phyloP scores from a whole-genome alignment of 2,113 vertebrate species.

The Alaudala cheleensis region DNA sequence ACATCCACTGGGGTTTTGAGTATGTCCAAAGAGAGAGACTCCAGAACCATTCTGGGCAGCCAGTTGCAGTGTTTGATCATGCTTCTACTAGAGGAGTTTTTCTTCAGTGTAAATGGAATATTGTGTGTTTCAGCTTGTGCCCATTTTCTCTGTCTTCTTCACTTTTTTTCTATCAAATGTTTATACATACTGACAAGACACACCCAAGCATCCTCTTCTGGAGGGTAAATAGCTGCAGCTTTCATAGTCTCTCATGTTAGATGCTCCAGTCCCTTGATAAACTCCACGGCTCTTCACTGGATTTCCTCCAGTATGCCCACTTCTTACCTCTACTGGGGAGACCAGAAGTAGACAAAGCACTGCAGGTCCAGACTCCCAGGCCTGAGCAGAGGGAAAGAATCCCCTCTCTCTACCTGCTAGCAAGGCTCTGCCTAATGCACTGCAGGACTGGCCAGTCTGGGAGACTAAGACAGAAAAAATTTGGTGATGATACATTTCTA shows the following conservation, averaged over 20 bases:
- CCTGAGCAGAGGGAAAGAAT: background rate
- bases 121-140: background rate
- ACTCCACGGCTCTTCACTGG: background rate
- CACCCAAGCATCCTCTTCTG: background rate
- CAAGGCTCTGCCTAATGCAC: background rate
- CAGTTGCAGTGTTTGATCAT: background rate
- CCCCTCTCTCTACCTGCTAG: background rate
- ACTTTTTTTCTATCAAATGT: background rate
- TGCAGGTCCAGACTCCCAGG: background rate
- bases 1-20: background rate
- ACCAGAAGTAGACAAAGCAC: background rate
- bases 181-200: background rate
- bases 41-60: background rate
- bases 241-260: background rate
- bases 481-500: background rate
- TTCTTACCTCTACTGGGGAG: background rate
- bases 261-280: background rate
- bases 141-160: background rate
- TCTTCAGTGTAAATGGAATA: background rate
- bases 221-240: background rate
- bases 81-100: background rate
- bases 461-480: background rate
- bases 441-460: background rate
- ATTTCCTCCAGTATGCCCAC: background rate
- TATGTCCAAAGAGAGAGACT: background rate